Evolutionary conservation across 2,113 vertebrate species (phyloP), one percentile per base, ranked within the genome.

Genomic region (Anarhynchus alexandrinus): DNA sequence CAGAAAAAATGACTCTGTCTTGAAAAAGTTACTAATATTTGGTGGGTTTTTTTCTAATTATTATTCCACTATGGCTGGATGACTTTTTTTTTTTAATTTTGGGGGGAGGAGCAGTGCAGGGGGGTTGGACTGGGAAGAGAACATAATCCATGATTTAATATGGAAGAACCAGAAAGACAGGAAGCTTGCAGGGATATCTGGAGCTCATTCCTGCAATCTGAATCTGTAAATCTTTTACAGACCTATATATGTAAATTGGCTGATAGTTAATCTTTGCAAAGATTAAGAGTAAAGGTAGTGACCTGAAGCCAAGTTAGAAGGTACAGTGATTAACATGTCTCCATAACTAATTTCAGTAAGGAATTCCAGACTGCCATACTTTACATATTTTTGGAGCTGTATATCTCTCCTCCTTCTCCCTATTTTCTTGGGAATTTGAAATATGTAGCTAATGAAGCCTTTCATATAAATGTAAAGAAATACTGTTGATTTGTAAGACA

Each of bases 161-260:
- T 58, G 45, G 40, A 95, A 95, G 54, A 85, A 45, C 25, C 1
- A 6, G 38, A 77, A 88, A 79, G 54, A 72, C 13, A 76, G 59
- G 69, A 91, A 77, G 54, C 29, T 82, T 91, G 12, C 49, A 59
- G 20, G 15, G 40, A 45, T 79, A 55, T 58, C 49, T 93, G 65
- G 29, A 93, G 30, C 66, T 93, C 66, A 55, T 89, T 86, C 36
- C 9, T 89, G 49, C 58, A 66, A 38, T 43, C 36, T 51, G 36
- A 73, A 61, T 42, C 51, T 95, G 93, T 96, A 88, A 97, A 97
- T 95, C 32, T 97, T 97, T 97, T 87, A 95, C 94, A 91, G 81
- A 91, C 32, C 49, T 79, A 18, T 88, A n/a, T 49, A 81, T 88
- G 78, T 72, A 94, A 96, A 92, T 87, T 40, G 54, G 5, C 12